A percentile compares a stretch with the other conserved stretches of the same genome.
Evolutionary conservation across 2,888 invertebrate species (phyloP).

Genomic region (Cantharis flavilabris): DNA sequence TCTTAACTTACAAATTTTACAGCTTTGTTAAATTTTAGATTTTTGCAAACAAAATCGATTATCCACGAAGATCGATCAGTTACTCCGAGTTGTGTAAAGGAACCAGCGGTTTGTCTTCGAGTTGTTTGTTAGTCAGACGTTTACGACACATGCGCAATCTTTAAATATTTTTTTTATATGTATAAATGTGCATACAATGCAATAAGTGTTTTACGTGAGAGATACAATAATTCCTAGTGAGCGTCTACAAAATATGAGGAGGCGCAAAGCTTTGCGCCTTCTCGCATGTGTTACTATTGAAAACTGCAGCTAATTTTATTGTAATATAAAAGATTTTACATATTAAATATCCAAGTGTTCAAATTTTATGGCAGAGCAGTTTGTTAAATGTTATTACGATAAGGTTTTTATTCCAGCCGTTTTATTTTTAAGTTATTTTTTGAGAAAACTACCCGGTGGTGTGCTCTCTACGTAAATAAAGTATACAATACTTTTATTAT

Average conservation of each 20-base stretch:
- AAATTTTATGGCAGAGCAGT: not conserved
- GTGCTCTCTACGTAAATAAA: not conserved
- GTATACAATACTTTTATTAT: not conserved
- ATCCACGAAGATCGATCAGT: slow-evolving; percentile 76
- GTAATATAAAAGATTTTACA: not conserved
- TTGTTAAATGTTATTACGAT: not conserved
- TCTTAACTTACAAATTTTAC: not conserved
- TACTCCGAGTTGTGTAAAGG: slow-evolving; percentile 81
- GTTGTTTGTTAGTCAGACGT: slow-evolving; percentile 72
- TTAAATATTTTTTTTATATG: slow-evolving; percentile 37
- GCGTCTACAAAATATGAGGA: not conserved
- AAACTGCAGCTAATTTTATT: not conserved
- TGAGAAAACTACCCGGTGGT: not conserved
- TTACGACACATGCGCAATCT: slow-evolving; percentile 53
- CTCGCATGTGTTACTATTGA: not conserved
- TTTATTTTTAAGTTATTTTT: not conserved
- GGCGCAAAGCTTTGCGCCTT: not conserved
- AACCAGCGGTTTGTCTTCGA: slow-evolving; percentile 78
- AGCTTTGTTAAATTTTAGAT: slow-evolving; percentile 60
- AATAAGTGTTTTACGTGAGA: not conserved
- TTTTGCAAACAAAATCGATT: slow-evolving; percentile 84
- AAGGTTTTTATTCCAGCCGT: not conserved
- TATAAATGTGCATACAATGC: not conserved
- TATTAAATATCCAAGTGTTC: not conserved
- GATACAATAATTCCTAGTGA: not conserved